Evolutionary conservation across 2,888 invertebrate genomes (phyloP).

Genomic region (Boloria euphrosyne): DNA sequence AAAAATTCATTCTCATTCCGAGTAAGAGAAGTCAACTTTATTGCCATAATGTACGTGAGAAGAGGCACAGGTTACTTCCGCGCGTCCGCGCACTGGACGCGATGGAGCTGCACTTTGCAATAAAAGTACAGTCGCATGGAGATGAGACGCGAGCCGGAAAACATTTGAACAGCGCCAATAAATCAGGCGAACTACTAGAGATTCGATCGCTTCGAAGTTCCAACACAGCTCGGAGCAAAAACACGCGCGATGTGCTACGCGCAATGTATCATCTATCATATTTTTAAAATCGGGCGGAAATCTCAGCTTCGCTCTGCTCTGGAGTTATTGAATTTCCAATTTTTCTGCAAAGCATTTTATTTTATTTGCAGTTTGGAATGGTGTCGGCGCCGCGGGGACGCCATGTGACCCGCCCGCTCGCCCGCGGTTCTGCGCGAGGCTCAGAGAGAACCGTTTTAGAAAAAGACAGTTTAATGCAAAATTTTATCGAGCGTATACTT

Average conservation of each 20-base stretch:
- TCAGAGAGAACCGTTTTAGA: no score
- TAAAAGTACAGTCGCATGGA: slow-evolving; percentile 11
- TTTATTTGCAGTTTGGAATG: slow-evolving; percentile 49
- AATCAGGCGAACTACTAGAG: slow-evolving; percentile 41
- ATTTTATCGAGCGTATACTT: no score
- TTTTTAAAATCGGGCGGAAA: slow-evolving; percentile 51
- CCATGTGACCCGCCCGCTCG: background rate
- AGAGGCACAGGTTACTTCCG: background rate
- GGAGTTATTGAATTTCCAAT: slow-evolving; percentile 64
- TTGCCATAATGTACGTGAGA: background rate
- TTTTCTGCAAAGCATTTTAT: slow-evolving; percentile 51
- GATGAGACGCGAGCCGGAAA: slow-evolving; percentile 19
- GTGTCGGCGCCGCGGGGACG: slow-evolving; percentile 43
- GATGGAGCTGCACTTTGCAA: slow-evolving; percentile 1
- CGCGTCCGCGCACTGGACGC: background rate
- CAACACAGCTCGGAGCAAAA: slow-evolving; percentile 25
- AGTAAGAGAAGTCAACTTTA: background rate
- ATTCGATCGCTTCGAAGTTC: slow-evolving; percentile 22
- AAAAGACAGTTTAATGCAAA: no score
- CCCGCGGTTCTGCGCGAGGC: background rate
- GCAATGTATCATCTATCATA: slow-evolving; percentile 48
- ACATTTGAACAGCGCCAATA: slow-evolving; percentile 27
- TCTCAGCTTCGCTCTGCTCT: slow-evolving; percentile 45
- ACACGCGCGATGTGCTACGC: slow-evolving; percentile 19
- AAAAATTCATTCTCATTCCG: no score